These are phyloP conservation scores for Hycleus phaleratus DNA, from an alignment of 1,140 invertebrate species.

Conservation along the genomic window DNA sequence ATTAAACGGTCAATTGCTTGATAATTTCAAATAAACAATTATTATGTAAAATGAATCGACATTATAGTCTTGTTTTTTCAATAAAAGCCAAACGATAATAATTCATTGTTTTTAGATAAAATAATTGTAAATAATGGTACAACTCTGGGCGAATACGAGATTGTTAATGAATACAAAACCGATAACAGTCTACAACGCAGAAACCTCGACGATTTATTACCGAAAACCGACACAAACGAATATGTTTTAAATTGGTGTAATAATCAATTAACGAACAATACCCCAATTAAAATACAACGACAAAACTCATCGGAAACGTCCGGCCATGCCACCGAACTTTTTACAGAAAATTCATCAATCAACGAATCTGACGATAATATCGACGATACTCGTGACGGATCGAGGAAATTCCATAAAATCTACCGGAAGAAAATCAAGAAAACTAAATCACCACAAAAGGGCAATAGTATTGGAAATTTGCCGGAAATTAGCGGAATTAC, in stretches of 20 bases:
- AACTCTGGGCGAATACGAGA: constrained; percentile 51
- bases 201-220: constrained; percentile 20
- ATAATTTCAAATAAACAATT: constrained; percentile 1
- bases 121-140: constrained; percentile 51
- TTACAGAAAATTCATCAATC: neutral
- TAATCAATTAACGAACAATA: constrained; percentile 11
- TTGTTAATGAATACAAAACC: constrained; percentile 18
- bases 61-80: constrained; percentile 4
- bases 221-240: constrained; percentile 30
- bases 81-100: constrained; percentile 1
- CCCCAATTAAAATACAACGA: neutral
- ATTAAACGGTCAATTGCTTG: no score
- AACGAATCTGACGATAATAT: constrained; percentile 23
- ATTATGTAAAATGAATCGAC: constrained; percentile 10
- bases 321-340: neutral
- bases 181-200: constrained; percentile 20
- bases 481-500: constrained; percentile 32
- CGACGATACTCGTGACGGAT: constrained; percentile 4
- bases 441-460: neutral
- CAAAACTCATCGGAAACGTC: neutral
- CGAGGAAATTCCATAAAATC: constrained; percentile 22
- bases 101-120: constrained; percentile 47
- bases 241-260: constrained; percentile 38
- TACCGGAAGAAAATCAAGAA: constrained; percentile 6
- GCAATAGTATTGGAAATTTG: constrained; percentile 10